Evolutionary conservation across 2,888 invertebrate genomes (phyloP), one percentile per base, ranked within the genome.

Genomic region (Heliconius erato): DNA sequence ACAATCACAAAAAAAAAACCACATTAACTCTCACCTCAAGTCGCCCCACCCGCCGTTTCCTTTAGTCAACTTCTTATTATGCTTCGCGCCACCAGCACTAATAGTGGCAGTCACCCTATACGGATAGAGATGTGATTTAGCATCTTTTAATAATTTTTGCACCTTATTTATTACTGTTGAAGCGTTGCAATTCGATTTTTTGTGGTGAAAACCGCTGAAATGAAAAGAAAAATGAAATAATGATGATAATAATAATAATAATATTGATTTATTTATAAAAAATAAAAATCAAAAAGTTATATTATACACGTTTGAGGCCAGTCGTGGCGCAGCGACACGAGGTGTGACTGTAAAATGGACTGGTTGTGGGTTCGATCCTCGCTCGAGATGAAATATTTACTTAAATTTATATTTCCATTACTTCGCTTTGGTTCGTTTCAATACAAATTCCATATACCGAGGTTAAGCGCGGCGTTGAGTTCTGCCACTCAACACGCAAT

Each of bases 41-140:
- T 99, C 99, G 12, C 99, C 99, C 99, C 99, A 99, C 1, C 99
- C 99, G 0, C 99, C 99, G 90, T 99, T 99, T 0, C 98, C 98
- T 91, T 98, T 98, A 14, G 97, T 96, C 6, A 98, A 93, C 88
- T 98, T 98, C 87, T 95, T 95, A 92, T 99, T 99, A 44, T 98
- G 98, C 91, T 98, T 99, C 6, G 98, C 97, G 12, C 98, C 96
- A 87, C 98, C 98, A 1, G 97, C 97, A 87, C 97, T 98, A 86
- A 98, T 97, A 1, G 97, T 96, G 12, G 97, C 96, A 19, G 97
- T 97, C 80, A 98, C 95, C 81, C 97, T 96, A 65, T 96, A 95
- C 0, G 98, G 98, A 91, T 97, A 98, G 86, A 98, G 94, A 91
- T 97, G 97, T 49, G 96, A 96, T 72, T 96, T 96, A 0, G 98